Evolutionary conservation across 2,797 vertebrate species (phyloP), one percentile per base, ranked within the genome.

Genomic region (Lithobates pipiens): DNA sequence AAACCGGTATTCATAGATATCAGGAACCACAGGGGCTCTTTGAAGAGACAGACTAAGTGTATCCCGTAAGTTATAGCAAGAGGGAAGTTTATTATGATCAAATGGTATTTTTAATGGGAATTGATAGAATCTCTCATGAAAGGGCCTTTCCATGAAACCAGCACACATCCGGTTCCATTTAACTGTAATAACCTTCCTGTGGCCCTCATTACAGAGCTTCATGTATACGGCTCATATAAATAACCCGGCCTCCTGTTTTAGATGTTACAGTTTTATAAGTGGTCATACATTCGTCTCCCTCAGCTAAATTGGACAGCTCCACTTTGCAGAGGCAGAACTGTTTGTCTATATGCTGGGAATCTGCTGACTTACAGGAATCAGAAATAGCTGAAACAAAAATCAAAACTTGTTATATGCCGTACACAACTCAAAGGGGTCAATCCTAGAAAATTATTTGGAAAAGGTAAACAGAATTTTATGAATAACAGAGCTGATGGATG

Each of bases 121-220:
- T 86, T 85, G 82, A 89, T 85, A 89, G 85, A 83, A 73, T 76
- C 39, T 89, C 88, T 91, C 83, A 90, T 80, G 89, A 90, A 91
- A 90, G 80, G 88, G 77, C 84, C 89, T 88, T 89, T 86, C 77
- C 77, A 76, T 50, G 85, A 83, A 89, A 74, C 86, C 89, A 85
- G 29, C 10, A 83, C 87, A 88, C 88, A 88, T 90, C 81, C 88
- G 85, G 71, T 82, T 90, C 87, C 73, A 78, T 79, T 89, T 90
- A 90, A 92, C 81, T 72, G 77, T 34, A 68, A 72, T 88, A 89
- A 87, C 88, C 89, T 88, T 69, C 8, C 68, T 27, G 0, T 67
- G 88, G 82, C 85, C 89, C 54, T 80, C 76, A 67, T 82, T n/a
- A 21, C 70, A 36, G 63, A 77, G 75, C 5, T 44, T 46, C 70